These are phyloP conservation scores for Bellardia pandia DNA, from an alignment of 2,888 invertebrate species.

Conservation along the genomic window DNA sequence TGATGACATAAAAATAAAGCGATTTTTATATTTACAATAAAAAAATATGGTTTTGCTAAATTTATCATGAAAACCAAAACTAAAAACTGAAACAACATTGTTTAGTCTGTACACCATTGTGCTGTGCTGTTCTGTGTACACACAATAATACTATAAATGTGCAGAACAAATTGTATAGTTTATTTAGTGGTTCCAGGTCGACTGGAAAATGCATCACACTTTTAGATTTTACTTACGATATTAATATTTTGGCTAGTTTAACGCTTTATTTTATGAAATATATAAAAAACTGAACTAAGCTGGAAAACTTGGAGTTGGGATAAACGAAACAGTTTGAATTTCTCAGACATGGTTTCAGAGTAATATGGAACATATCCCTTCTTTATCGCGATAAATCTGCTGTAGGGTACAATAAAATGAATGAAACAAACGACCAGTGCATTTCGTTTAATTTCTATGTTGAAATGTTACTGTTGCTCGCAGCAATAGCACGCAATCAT, in stretches of 20 bases:
- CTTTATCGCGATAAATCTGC: too few species aligned
- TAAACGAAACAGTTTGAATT: too few species aligned
- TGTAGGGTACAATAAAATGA: neutral
- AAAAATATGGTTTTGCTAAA: slow-evolving; percentile 25
- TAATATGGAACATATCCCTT: too few species aligned
- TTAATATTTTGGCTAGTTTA: too few species aligned
- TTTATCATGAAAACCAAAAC: slow-evolving; percentile 27
- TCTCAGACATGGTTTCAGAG: too few species aligned
- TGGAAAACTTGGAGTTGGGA: too few species aligned
- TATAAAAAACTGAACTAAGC: too few species aligned
- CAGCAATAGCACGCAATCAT: slow-evolving; percentile 43
- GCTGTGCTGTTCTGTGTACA: neutral
- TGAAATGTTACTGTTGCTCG: neutral
- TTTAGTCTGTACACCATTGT: neutral
- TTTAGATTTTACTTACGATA: neutral
- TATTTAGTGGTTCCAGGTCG: neutral
- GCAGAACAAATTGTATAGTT: neutral
- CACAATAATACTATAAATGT: neutral
- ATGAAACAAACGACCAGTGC: neutral
- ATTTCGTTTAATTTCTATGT: neutral
- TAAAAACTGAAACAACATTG: neutral
- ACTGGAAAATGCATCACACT: neutral
- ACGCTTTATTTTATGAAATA: too few species aligned
- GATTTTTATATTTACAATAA: slow-evolving; percentile 20
- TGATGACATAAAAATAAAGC: slow-evolving; percentile 50